phyloP scores from a whole-genome alignment of 2,797 vertebrate species.

The Lepilemur ruficaudatus region DNA sequence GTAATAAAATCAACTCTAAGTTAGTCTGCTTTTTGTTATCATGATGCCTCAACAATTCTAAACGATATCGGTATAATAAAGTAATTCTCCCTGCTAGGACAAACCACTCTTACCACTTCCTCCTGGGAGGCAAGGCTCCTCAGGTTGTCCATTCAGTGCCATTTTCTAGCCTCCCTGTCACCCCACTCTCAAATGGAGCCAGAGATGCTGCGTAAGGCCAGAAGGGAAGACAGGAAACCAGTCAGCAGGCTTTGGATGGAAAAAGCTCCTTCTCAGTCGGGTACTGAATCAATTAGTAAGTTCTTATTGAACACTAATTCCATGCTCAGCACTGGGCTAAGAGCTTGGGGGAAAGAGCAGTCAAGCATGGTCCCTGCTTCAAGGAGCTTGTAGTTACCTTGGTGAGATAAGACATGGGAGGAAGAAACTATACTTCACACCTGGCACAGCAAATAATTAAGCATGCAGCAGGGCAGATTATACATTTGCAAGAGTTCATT shows the following conservation, averaged over 20 bases:
- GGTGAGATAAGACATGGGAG: not conserved
- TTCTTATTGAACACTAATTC: slow-evolving; percentile 25
- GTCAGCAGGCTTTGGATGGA: not conserved
- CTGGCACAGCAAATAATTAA: not conserved
- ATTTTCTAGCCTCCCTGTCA: not conserved
- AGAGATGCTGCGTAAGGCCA: not conserved
- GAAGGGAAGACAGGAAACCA: slow-evolving; percentile 19
- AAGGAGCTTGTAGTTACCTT: not conserved
- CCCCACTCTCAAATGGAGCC: not conserved
- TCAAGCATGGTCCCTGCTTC: not conserved
- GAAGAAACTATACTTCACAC: not conserved
- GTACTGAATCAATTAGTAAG: slow-evolving; percentile 35
- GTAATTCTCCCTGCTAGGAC: not conserved
- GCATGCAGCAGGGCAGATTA: not conserved
- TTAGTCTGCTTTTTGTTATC: not conserved
- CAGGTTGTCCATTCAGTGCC: not conserved
- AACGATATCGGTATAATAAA: slow-evolving; percentile 21
- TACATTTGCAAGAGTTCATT: not conserved
- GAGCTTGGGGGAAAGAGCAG: not conserved
- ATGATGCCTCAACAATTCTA: not conserved
- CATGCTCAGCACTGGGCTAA: slow-evolving; percentile 32
- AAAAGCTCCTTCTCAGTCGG: slow-evolving; percentile 12
- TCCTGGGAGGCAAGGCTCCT: not conserved
- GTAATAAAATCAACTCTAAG: not conserved
- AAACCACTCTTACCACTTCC: not conserved